Percentiles rank a stretch among this genome's conserved stretches.
Conservation (phyloP, 2,888 invertebrate genomes). For the Apomyelois bistriatella region DNA sequence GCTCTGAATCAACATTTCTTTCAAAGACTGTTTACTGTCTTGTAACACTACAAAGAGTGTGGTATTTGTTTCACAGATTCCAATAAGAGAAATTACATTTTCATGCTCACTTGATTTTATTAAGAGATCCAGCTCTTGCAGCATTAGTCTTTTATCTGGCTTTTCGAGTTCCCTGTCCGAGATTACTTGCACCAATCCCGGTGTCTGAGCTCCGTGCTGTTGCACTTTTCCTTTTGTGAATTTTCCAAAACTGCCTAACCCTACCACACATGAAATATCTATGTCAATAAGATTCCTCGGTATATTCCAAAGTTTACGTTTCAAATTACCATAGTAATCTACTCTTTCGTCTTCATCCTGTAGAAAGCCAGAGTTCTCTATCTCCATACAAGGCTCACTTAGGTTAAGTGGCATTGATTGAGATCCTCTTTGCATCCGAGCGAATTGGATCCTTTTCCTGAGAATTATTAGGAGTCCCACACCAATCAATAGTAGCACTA, state of each 20-base stretch:
- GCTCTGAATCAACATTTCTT: conserved; percentile 84
- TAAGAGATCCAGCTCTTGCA: conserved; percentile 86
- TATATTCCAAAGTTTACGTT: conserved; percentile 86
- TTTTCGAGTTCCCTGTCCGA: conserved; percentile 76
- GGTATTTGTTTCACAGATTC: conserved; percentile 89
- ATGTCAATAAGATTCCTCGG: conserved; percentile 86
- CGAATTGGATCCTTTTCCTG: conserved; percentile 63
- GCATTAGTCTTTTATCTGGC: conserved; percentile 75
- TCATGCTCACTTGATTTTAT: conserved; percentile 85
- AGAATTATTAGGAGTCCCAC: conserved; percentile 82
- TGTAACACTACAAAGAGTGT: conserved; percentile 87
- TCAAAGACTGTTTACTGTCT: conserved; percentile 83
- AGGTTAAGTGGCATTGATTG: conserved; percentile 84
- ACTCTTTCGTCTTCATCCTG: conserved; percentile 84
- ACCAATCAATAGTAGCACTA: conserved; percentile 84
- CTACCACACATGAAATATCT: conserved; percentile 84
- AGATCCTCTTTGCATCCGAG: conserved; percentile 68
- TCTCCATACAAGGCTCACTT: conserved; percentile 89
- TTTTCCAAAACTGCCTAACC: conserved; percentile 88
- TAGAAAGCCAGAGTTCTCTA: conserved; percentile 89
- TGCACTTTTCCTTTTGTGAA: conserved; percentile 86
- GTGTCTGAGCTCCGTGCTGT: conserved; percentile 77
- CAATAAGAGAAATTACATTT: conserved; percentile 86
- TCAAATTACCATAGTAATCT: conserved; percentile 87
- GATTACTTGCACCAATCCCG: conserved; percentile 83